Evolutionary conservation across 2,113 vertebrate genomes (phyloP), one percentile per base, ranked within the genome.

Genomic region (Cephalophus harveyi): DNA sequence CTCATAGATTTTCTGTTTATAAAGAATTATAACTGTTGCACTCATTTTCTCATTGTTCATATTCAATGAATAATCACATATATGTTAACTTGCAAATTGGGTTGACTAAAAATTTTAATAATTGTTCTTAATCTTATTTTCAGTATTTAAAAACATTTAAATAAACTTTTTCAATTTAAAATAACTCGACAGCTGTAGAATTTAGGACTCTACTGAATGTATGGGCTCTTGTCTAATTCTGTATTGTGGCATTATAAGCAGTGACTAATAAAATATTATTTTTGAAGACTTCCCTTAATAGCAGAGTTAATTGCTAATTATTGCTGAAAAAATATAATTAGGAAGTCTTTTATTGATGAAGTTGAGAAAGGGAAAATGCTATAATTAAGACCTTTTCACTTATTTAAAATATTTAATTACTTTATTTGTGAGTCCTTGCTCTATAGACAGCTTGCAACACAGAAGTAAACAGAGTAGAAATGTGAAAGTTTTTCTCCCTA

Each of bases 321-420:
- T 94, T n/a, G 12, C 54, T 67, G 9, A 60, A 88, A 21, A 94
- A 74, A 94, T 85, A n/a, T 59, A 79, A 87, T 62, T 27, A 64
- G 10, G 89, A 88, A 93, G 17, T 87, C 60, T 76, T 96, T 93
- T 67, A 36, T 16, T 89, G 46, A 92, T 92, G 46, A 85, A 94
- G 25, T 78, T 78, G 21, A 90, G 71, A 78, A 67, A 62, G n/a
- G 86, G 83, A 36, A 59, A 88, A 76, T 74, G 8, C 28, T 84
- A 5, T 94, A 92, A 60, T 91, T 91, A 86, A 95, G 87, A 30
- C 10, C 52, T 87, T 96, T 50, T 91, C 12, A 9, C 71, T 64
- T 91, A 87, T 87, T 96, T 89, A 71, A 87, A 84, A n/a, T 97
- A 89, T 57, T 93, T 79, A 48, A 46, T 91, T 94, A n/a, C 60